Evolutionary conservation across 2,797 vertebrate genomes (phyloP).

Genomic region (Lophius americanus): DNA sequence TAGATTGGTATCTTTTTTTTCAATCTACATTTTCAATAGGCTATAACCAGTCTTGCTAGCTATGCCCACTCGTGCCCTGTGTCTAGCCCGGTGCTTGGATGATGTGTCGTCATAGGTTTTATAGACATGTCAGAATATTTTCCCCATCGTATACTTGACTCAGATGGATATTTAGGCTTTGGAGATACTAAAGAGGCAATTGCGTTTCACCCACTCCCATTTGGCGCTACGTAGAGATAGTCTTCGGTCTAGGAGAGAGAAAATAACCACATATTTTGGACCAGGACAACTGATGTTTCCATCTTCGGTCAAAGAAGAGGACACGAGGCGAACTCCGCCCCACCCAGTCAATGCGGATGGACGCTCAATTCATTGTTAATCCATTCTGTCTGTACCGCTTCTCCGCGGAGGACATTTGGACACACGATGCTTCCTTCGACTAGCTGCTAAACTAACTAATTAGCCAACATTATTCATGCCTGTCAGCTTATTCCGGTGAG

Average conservation of each 20-base stretch:
- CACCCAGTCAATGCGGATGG: constrained; percentile 46
- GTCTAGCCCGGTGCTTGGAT: constrained; percentile 16
- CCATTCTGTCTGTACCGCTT: background rate
- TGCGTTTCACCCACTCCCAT: accelerated
- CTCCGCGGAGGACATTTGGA: background rate
- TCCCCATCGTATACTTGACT: background rate
- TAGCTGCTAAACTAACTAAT: background rate
- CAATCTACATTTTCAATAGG: background rate
- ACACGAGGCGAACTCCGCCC: constrained; percentile 46
- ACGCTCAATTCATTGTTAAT: constrained; percentile 1
- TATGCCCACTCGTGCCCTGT: constrained; percentile 27
- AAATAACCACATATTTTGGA: constrained; percentile 28
- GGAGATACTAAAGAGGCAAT: no score
- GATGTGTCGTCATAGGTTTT: constrained; percentile 14
- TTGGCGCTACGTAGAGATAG: background rate
- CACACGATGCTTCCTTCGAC: background rate
- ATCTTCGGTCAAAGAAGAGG: constrained; percentile 65
- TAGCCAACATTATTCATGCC: background rate
- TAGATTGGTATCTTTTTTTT: constrained; percentile 2
- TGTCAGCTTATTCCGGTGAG: background rate
- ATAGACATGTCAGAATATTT: background rate
- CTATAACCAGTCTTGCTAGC: constrained; percentile 53
- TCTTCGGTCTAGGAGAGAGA: constrained; percentile 19
- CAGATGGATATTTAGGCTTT: accelerated
- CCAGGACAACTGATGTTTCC: constrained; percentile 48